Evolutionary conservation across 2,113 vertebrate genomes (phyloP).

Genomic region (Atherinomorus stipes): DNA sequence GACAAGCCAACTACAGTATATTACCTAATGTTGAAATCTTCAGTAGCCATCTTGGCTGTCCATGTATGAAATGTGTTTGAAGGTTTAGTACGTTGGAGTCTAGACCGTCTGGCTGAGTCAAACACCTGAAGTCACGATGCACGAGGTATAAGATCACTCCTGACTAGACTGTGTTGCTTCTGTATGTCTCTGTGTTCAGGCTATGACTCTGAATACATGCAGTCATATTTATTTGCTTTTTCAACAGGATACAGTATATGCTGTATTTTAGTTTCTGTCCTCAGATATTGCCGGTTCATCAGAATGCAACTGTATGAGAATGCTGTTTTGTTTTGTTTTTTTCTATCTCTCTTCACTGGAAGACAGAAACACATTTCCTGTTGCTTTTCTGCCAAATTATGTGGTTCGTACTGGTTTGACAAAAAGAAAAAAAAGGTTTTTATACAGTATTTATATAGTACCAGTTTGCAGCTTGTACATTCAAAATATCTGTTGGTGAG

Average conservation of each 20-base stretch:
- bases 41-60: conserved; percentile 31
- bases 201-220: background rate
- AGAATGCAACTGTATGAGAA: background rate
- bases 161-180: background rate
- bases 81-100: conserved; percentile 17
- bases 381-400: no score
- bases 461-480: no score
- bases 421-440: background rate
- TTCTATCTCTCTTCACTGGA: background rate
- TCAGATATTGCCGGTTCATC: background rate
- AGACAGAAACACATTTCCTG: no score
- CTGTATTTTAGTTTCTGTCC: background rate
- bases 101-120: conserved; percentile 16
- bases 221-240: background rate
- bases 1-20: conserved; percentile 1
- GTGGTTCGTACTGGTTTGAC: background rate
- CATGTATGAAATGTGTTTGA: conserved; percentile 40
- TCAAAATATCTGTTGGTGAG: no score
- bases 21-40: conserved; percentile 40
- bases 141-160: conserved; percentile 8
- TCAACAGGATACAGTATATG: background rate
- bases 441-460: no score
- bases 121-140: conserved; percentile 32
- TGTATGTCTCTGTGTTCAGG: background rate
- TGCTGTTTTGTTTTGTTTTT: background rate